These are phyloP conservation scores for Regulus satrapa DNA, from an alignment of 2,113 vertebrate genomes.

Conservation along the genomic window DNA sequence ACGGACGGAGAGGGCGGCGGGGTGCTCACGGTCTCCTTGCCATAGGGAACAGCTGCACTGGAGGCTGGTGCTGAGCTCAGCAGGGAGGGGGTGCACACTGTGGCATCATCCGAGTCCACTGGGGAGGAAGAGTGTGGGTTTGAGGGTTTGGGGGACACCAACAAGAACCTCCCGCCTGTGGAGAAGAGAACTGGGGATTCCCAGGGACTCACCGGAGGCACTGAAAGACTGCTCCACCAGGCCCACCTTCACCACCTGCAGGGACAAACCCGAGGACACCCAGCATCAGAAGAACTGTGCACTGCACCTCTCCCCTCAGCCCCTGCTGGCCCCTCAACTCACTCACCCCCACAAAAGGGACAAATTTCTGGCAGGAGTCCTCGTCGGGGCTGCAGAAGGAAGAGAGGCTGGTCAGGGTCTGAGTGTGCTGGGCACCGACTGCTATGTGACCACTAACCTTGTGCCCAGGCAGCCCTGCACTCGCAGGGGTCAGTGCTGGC, in stretches of 20 bases:
- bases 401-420: background rate
- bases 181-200: background rate
- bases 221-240: slow-evolving; percentile 89
- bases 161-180: background rate
- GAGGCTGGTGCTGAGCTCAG: slow-evolving; percentile 77
- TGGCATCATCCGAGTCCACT: slow-evolving; percentile 90
- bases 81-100: slow-evolving; percentile 77
- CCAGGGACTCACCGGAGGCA: slow-evolving; percentile 70
- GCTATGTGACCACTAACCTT: background rate
- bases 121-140: background rate
- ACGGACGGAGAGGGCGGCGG: slow-evolving; percentile 87
- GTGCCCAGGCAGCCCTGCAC: background rate
- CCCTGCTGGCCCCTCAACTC: background rate
- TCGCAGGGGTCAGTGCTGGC: background rate
- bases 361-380: slow-evolving; percentile 93
- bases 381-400: slow-evolving; percentile 79
- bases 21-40: slow-evolving; percentile 84
- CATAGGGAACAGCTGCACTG: slow-evolving; percentile 64
- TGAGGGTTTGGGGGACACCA: background rate
- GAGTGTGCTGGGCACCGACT: background rate
- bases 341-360: slow-evolving; percentile 90
- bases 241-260: slow-evolving; percentile 84
- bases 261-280: background rate
- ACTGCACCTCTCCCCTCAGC: background rate
- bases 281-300: background rate